Evolutionary conservation across 1,140 invertebrate genomes (phyloP), one percentile per base, ranked within the genome.

Genomic region (Camponotus vicinus): DNA sequence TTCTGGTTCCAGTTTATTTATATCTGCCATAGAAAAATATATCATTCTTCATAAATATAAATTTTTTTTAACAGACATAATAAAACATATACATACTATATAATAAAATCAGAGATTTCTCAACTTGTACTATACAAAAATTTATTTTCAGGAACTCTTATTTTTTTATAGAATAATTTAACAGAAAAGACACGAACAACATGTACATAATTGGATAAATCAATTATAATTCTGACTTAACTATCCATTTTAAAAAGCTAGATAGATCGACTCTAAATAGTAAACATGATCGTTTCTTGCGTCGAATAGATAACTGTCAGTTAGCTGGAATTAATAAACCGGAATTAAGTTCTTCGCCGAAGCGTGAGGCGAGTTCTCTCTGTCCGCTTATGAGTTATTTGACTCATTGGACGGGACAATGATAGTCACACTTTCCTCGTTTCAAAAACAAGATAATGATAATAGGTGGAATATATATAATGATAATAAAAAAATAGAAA

Each of bases 1-100:
- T 57, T 89, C 86, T 45, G 40, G 67, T 63, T 86, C 91, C 79
- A 86, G 77, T 84, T 91, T 89, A 49, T 89, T 89, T 85, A 90
- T 45, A 83, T 87, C 92, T 94, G 69, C 37, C 27, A 7, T 15
- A 69, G 69, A 13, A 21, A 57, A 27, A 55, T 21, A 67, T 1
- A 61, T 55, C 52, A 78, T 78, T 64, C 61, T n/a, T 59, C 5
- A 4, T 67, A 15, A 40, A 52, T 15, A 45, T 34, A 21, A 27
- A 21, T 11, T 27, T 27, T 27, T 27, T 27, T 27, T 3, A 34
- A 32, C 5, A 21, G 9, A 42, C 55, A 52, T 34, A 66, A 8
- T 45, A 76, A 61, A 18, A 27, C 27, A 27, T 27, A 27, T 27
- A 27, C 0, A 27, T 27, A 27, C 27, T 27, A 13, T 37, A 15